These are phyloP conservation scores for Yponomeuta sedellus DNA, from an alignment of 2,888 invertebrate species.

Conservation along the genomic window DNA sequence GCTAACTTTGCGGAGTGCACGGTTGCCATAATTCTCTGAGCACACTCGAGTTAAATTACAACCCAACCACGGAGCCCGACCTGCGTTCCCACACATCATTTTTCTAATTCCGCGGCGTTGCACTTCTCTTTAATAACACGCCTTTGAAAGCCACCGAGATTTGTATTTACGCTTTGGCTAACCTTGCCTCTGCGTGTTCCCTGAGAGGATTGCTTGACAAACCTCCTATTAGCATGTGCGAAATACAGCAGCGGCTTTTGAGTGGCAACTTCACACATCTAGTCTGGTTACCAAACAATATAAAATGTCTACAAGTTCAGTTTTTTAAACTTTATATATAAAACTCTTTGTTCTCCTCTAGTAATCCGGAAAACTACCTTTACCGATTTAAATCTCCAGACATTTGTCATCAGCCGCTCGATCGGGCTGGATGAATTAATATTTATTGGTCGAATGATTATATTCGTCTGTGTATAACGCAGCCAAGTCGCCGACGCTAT, in stretches of 20 bases:
- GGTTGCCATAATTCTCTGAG: conserved; percentile 65
- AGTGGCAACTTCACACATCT: too few relatives aligned
- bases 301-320: too few relatives aligned
- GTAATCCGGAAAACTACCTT: conserved; percentile 7
- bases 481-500: conserved; percentile 32
- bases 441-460: conserved; percentile 36
- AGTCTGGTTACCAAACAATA: too few relatives aligned
- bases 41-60: conserved; percentile 63
- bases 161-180: conserved; percentile 13
- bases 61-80: conserved; percentile 33
- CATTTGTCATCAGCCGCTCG: conserved; percentile 32
- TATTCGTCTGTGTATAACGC: conserved; percentile 34
- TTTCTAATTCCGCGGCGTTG: conserved; percentile 57
- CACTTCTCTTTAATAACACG: conserved; percentile 50
- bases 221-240: too few relatives aligned
- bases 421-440: conserved; percentile 35
- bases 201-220: too few relatives aligned
- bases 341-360: conserved; percentile 8
- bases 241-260: too few relatives aligned
- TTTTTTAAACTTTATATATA: neutral
- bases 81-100: conserved; percentile 65
- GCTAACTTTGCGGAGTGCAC: conserved; percentile 36
- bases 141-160: conserved; percentile 18
- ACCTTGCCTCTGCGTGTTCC: neutral
- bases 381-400: conserved; percentile 21